Evolutionary conservation across 2,113 vertebrate genomes (phyloP).

Genomic region (Hydropotes inermis): DNA sequence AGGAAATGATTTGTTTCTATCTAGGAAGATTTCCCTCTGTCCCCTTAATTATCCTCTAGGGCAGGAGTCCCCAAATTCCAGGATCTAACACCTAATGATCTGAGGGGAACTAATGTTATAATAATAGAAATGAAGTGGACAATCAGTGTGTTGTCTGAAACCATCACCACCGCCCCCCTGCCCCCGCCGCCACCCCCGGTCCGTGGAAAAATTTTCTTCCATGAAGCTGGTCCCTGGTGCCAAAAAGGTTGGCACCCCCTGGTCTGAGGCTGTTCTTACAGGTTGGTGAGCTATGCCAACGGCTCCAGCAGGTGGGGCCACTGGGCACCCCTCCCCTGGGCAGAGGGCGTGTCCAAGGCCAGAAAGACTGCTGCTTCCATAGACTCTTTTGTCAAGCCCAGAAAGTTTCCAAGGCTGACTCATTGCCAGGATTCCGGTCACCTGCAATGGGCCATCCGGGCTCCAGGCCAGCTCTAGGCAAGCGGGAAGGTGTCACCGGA

Average conservation of each 20-base stretch:
- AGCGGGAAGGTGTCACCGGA: background rate
- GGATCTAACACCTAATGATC: background rate
- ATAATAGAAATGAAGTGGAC: background rate
- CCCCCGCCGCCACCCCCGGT: accelerated
- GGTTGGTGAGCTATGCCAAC: background rate
- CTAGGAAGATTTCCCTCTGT: conserved; percentile 21
- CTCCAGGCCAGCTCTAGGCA: background rate
- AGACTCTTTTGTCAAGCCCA: background rate
- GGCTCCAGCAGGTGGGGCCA: background rate
- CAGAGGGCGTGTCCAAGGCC: background rate
- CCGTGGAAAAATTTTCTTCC: background rate
- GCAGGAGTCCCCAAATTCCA: background rate
- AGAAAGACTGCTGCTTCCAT: background rate
- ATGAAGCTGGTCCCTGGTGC: background rate
- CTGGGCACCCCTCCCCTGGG: background rate
- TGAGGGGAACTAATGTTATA: background rate
- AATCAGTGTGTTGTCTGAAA: background rate
- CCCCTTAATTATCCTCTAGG: background rate
- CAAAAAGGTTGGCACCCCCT: background rate
- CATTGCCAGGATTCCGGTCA: background rate
- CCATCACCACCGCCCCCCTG: accelerated
- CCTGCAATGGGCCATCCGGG: background rate
- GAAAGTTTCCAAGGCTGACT: conserved; percentile 31
- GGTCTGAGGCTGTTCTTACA: background rate
- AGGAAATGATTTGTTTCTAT: conserved; percentile 62